Conservation (phyloP, 2,888 invertebrate genomes). For the Carabus problematicus region DNA sequence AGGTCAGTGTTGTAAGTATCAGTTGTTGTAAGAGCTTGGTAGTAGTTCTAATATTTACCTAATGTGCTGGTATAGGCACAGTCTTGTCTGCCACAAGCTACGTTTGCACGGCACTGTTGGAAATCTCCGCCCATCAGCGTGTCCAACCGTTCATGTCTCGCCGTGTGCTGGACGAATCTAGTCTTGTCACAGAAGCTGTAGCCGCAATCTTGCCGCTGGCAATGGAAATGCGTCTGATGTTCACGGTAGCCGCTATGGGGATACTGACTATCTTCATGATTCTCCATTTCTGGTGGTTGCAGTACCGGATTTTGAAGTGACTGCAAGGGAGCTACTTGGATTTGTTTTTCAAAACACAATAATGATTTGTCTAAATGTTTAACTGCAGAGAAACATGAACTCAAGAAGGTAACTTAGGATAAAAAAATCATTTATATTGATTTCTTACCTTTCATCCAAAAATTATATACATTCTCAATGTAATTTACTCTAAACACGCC, state of each 20-base stretch:
- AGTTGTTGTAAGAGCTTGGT: neutral
- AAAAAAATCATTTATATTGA: no score
- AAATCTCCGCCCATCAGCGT: constrained; percentile 96
- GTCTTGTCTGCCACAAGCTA: constrained; percentile 82
- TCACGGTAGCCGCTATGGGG: constrained; percentile 90
- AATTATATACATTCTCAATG: no score
- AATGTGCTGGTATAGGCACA: constrained; percentile 85
- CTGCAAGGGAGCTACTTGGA: constrained; percentile 57
- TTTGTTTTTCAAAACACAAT: constrained; percentile 46
- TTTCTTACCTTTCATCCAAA: no score
- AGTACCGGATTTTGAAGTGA: constrained; percentile 54
- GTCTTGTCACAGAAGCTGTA: constrained; percentile 97
- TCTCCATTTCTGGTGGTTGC: constrained; percentile 31
- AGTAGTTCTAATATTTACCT: constrained; percentile 61
- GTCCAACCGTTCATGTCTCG: constrained; percentile 91
- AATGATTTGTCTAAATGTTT: no score
- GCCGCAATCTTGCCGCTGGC: constrained; percentile 90
- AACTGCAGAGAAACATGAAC: no score
- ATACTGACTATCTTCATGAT: constrained; percentile 86
- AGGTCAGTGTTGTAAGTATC: no score
- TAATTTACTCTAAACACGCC: no score
- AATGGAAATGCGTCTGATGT: constrained; percentile 96
- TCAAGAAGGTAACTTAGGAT: no score
- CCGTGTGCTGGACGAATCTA: constrained; percentile 92
- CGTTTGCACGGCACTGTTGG: constrained; percentile 90